Evolutionary conservation across 2,797 vertebrate genomes (phyloP).

Genomic region (Thaleichthys pacificus): DNA sequence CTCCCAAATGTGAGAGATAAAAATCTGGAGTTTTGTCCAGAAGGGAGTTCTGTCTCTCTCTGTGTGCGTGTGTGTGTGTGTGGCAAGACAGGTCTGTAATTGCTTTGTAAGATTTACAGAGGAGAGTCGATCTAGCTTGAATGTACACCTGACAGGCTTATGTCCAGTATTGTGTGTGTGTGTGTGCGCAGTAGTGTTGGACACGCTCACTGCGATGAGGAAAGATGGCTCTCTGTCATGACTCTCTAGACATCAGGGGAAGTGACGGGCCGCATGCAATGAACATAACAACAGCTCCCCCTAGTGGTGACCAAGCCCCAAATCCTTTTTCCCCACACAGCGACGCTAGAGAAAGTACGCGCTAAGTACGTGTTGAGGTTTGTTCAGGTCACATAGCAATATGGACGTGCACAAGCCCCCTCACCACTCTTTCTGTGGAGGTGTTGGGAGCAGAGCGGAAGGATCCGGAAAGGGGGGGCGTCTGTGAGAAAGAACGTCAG

Average conservation of each 20-base stretch:
- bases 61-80: slow-evolving; percentile 26
- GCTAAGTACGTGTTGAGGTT: no score
- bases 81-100: slow-evolving; percentile 6
- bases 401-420: no score
- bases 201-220: slow-evolving; percentile 34
- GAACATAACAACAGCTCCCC: slow-evolving; percentile 45
- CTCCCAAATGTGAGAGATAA: slow-evolving; percentile 21
- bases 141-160: not conserved
- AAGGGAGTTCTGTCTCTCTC: slow-evolving; percentile 20
- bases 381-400: no score
- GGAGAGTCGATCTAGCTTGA: not conserved
- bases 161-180: not conserved
- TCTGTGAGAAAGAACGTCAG: slow-evolving; percentile 26
- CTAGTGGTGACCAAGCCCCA: slow-evolving; percentile 39
- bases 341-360: no score
- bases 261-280: not conserved
- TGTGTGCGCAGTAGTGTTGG: not conserved
- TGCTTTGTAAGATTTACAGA: not conserved
- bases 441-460: no score
- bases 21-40: slow-evolving; percentile 28
- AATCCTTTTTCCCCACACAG: no score
- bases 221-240: slow-evolving; percentile 46
- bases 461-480: not conserved
- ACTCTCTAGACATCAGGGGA: not conserved
- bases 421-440: no score